phyloP scores from a whole-genome alignment of 2,113 vertebrate species.

The Onychorhynchus coronatus region DNA sequence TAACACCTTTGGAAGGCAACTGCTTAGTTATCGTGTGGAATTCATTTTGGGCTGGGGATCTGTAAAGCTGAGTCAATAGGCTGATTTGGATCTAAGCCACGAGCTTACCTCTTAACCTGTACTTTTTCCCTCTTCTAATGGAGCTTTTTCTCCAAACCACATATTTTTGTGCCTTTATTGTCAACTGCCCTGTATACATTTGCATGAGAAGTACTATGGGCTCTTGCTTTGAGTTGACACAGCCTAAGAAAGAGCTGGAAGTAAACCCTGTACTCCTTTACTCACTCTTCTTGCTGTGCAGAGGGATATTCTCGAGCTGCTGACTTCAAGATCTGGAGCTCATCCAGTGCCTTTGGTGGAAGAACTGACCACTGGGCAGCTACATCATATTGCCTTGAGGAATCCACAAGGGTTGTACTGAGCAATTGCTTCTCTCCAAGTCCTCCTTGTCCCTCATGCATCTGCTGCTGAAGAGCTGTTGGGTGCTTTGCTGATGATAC shows the following conservation, averaged over 20 bases:
- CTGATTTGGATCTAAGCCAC: conserved; percentile 20
- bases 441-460: neutral
- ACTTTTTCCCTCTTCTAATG: conserved; percentile 25
- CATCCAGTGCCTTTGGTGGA: neutral
- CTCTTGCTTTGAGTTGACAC: neutral
- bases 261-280: neutral
- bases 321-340: neutral
- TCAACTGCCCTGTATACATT: neutral
- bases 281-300: neutral
- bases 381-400: neutral
- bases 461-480: neutral
- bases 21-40: conserved; percentile 54
- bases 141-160: neutral
- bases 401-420: neutral
- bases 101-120: conserved; percentile 39
- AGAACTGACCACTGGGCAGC: neutral
- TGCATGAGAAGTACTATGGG: neutral
- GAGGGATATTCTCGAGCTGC: neutral
- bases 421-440: neutral
- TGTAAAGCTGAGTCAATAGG: conserved; percentile 44
- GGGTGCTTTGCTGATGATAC: neutral
- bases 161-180: neutral
- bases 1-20: conserved; percentile 64
- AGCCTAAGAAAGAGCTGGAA: neutral
- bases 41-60: conserved; percentile 44